phyloP scores from a whole-genome alignment of 2,888 invertebrate genomes.

The Tenthredo scrophulariae region DNA sequence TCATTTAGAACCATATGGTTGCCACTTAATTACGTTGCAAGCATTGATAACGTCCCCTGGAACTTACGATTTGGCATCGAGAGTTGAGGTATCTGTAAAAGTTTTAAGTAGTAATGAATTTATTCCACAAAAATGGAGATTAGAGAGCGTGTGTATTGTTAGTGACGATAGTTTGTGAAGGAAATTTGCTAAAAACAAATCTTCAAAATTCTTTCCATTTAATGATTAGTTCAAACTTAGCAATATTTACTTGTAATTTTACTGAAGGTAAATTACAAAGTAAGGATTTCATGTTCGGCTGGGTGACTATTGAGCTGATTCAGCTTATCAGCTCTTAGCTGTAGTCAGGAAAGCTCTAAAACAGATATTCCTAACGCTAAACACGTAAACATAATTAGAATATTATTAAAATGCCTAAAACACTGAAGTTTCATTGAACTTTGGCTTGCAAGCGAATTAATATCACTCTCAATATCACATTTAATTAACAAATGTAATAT shows the following conservation, averaged over 20 bases:
- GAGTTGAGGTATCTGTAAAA: slow-evolving; percentile 80
- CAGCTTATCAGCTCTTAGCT: neutral
- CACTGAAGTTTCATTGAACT: neutral
- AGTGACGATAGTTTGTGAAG: slow-evolving; percentile 61
- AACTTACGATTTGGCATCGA: slow-evolving; percentile 84
- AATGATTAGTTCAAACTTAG: slow-evolving; percentile 45
- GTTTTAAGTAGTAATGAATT: slow-evolving; percentile 69
- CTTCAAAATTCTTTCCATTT: slow-evolving; percentile 17
- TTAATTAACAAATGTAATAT: neutral
- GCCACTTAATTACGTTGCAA: slow-evolving; percentile 81
- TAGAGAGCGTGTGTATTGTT: slow-evolving; percentile 75
- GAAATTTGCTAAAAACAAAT: slow-evolving; percentile 28
- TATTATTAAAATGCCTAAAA: slow-evolving; percentile 24
- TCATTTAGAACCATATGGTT: slow-evolving; percentile 79
- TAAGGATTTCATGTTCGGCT: neutral
- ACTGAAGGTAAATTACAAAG: neutral
- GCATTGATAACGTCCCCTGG: slow-evolving; percentile 84
- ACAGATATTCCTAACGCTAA: slow-evolving; percentile 14
- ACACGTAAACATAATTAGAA: slow-evolving; percentile 28
- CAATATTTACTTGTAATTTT: slow-evolving; percentile 37
- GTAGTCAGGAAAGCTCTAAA: neutral
- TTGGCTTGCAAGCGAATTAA: neutral
- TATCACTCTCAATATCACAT: neutral
- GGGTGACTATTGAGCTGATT: neutral
- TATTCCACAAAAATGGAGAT: slow-evolving; percentile 73